A percentile compares a stretch with the other conserved stretches of the same genome.
These are phyloP conservation scores for Cephus pulcher DNA, from an alignment of 2,888 invertebrate species.

Conservation along the genomic window DNA sequence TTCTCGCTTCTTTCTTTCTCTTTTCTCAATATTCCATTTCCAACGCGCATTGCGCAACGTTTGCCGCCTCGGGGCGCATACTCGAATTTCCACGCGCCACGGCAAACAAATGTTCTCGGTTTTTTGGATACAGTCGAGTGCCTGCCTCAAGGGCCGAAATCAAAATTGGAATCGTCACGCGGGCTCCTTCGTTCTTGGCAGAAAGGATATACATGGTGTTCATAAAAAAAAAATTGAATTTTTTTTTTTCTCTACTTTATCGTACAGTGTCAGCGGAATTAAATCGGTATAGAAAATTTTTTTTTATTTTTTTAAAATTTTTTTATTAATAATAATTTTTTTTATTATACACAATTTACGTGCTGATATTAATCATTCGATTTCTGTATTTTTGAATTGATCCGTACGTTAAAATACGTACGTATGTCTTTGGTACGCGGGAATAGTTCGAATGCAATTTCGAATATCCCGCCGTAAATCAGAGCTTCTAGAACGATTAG, in stretches of 20 bases:
- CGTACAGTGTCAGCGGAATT: background rate
- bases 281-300: background rate
- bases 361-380: background rate
- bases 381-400: too few species aligned
- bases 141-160: background rate
- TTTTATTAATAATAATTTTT: background rate
- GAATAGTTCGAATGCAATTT: background rate
- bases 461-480: background rate
- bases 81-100: background rate
- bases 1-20: constrained; percentile 13
- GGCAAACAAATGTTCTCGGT: background rate
- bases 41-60: constrained; percentile 22
- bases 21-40: background rate
- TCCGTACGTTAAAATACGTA: background rate
- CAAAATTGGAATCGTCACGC: background rate
- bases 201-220: background rate
- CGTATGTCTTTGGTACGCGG: background rate
- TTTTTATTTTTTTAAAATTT: background rate
- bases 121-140: background rate
- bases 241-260: background rate
- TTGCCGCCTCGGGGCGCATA: constrained; percentile 22
- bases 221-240: background rate
- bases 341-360: background rate
- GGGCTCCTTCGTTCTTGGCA: background rate
- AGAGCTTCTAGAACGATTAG: background rate